Conservation (phyloP, 2,797 vertebrate genomes). For the Pampus argenteus region DNA sequence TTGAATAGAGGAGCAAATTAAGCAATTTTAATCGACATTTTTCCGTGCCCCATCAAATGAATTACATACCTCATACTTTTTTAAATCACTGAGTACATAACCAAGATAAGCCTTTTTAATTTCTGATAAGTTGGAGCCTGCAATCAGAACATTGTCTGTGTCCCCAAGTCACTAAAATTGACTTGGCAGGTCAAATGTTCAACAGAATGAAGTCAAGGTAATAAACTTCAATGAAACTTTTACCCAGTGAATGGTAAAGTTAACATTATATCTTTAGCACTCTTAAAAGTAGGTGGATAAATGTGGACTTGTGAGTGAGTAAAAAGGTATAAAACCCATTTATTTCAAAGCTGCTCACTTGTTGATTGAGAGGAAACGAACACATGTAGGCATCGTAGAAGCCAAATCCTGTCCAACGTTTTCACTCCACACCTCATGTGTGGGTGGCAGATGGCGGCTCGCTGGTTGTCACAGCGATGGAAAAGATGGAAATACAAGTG, state of each 20-base stretch:
- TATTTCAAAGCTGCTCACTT: conserved; percentile 31
- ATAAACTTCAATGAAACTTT: conserved; percentile 63
- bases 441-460: conserved; percentile 69
- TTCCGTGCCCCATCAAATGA: conserved; percentile 57
- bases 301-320: background rate
- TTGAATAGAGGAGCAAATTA: conserved; percentile 78
- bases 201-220: conserved; percentile 33
- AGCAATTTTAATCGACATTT: conserved; percentile 68
- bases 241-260: conserved; percentile 22
- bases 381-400: conserved; percentile 36
- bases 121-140: conserved; percentile 68
- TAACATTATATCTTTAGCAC: conserved; percentile 28
- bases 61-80: conserved; percentile 56
- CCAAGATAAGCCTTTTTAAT: conserved; percentile 77
- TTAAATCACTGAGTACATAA: conserved; percentile 64
- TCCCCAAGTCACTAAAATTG: conserved; percentile 58
- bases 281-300: conserved; percentile 22
- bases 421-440: conserved; percentile 63
- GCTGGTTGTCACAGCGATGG: conserved; percentile 63
- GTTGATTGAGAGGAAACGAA: conserved; percentile 33
- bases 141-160: conserved; percentile 65
- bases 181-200: conserved; percentile 63
- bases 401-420: conserved; percentile 45
- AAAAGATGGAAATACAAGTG: conserved; percentile 63
- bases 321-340: background rate